Conservation (phyloP, 2,113 vertebrate species). For the Xenotilapia leptura region DNA sequence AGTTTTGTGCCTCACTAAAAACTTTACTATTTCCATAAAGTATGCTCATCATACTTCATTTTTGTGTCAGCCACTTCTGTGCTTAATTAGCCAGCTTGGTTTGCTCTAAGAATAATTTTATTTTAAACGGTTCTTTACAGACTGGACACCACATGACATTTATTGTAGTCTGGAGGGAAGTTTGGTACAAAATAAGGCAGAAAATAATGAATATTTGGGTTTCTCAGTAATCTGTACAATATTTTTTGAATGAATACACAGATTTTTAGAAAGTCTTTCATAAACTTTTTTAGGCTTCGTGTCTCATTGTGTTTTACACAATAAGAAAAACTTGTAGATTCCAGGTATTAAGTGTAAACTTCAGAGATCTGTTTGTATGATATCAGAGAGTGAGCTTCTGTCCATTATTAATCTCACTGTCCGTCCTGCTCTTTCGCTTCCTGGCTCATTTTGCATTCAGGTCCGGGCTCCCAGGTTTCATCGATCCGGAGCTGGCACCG, state of each 20-base stretch:
- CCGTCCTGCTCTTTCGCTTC: neutral
- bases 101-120: neutral
- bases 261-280: rapidly evolving
- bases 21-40: neutral
- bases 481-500: conserved; percentile 4
- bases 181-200: neutral
- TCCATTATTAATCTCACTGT: neutral
- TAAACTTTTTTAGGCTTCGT: rapidly evolving
- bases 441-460: neutral
- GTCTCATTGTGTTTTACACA: neutral
- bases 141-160: rapidly evolving
- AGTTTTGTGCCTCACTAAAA: neutral
- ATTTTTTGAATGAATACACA: neutral
- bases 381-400: neutral
- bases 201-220: neutral
- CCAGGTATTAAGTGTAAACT: neutral
- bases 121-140: neutral
- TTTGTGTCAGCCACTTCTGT: neutral
- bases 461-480: conserved; percentile 9
- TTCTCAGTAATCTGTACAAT: neutral
- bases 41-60: neutral
- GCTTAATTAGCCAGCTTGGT: neutral
- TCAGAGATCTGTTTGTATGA: neutral
- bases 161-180: neutral
- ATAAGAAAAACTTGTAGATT: rapidly evolving